A percentile compares a stretch with the other conserved stretches of the same genome.
Conservation (phyloP, 2,113 vertebrate genomes). For the Sprattus sprattus region DNA sequence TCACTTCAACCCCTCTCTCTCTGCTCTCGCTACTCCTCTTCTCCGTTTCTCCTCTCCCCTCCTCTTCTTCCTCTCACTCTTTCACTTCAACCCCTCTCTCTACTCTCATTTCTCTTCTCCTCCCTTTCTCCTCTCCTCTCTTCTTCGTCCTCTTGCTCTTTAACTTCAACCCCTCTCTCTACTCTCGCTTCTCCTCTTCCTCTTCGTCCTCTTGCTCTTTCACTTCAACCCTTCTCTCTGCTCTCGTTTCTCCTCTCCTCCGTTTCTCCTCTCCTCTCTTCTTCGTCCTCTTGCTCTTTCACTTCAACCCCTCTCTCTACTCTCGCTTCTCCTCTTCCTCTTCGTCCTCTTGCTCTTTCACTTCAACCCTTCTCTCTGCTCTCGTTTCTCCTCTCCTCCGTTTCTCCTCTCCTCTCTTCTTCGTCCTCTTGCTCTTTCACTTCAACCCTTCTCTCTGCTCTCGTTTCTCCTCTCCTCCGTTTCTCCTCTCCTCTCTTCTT, state of each 20-base stretch:
- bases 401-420: too few relatives aligned
- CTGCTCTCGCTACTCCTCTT: too few relatives aligned
- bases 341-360: background rate
- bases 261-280: background rate
- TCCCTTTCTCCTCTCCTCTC: too few relatives aligned
- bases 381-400: too few relatives aligned
- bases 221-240: too few relatives aligned
- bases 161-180: background rate
- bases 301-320: too few relatives aligned
- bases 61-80: background rate
- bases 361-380: background rate
- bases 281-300: background rate
- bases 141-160: background rate
- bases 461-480: conserved; percentile 27
- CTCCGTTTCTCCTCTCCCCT: background rate
- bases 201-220: too few relatives aligned
- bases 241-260: too few relatives aligned
- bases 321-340: too few relatives aligned
- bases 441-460: background rate
- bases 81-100: background rate
- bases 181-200: conserved; percentile 20
- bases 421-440: background rate
- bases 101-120: conserved; percentile 23
- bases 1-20: background rate
- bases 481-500: too few relatives aligned